Evolutionary conservation across 2,797 vertebrate genomes (phyloP).

Genomic region (Sylvia borin): DNA sequence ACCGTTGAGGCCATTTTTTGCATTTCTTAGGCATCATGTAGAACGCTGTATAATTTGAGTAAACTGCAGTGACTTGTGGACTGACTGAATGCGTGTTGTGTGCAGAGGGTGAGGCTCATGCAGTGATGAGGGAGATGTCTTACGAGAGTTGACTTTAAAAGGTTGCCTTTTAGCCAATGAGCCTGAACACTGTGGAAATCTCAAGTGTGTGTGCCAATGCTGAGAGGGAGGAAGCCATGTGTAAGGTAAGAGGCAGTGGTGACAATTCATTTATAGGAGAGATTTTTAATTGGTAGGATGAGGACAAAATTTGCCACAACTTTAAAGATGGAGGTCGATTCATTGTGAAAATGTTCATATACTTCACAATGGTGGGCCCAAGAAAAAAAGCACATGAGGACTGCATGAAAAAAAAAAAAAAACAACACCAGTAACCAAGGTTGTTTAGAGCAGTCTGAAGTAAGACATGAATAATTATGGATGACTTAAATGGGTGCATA

Average conservation of each 20-base stretch:
- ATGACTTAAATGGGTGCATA: not conserved
- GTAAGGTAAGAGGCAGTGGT: not conserved
- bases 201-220: too few relatives aligned
- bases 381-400: not conserved
- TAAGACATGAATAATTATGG: not conserved
- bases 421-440: not conserved
- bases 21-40: not conserved
- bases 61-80: not conserved
- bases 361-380: not conserved
- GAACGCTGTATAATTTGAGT: not conserved
- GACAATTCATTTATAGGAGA: not conserved
- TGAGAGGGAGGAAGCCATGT: not conserved
- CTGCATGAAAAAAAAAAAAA: not conserved
- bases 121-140: not conserved
- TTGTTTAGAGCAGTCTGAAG: not conserved
- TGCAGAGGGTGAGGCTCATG: not conserved
- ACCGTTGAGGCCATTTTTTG: not conserved
- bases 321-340: not conserved
- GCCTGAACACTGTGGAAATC: not conserved
- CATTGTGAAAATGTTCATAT: not conserved
- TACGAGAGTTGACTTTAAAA: not conserved
- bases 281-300: not conserved
- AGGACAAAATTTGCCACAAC: not conserved
- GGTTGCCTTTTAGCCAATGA: not conserved
- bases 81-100: not conserved